A percentile compares a stretch with the other conserved stretches of the same genome.
phyloP scores from a whole-genome alignment of 2,113 vertebrate species.

The Scomber scombrus region DNA sequence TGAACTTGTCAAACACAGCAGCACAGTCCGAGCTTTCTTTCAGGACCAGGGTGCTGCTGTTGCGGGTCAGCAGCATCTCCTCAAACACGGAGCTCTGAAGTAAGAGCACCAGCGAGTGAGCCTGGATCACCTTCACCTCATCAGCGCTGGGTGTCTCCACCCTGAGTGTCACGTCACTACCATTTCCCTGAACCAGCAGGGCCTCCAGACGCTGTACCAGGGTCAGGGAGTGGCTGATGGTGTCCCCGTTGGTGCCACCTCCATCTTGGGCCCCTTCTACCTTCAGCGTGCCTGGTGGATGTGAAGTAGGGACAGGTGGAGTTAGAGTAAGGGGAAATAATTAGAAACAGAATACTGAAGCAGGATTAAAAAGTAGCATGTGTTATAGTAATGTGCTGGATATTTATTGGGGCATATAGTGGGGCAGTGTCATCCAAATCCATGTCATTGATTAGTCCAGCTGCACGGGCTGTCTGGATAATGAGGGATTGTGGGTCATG shows the following conservation, averaged over 20 bases:
- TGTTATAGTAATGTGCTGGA: neutral
- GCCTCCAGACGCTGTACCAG: slow-evolving; percentile 90
- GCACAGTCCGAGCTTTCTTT: slow-evolving; percentile 87
- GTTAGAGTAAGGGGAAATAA: neutral
- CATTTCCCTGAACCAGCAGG: slow-evolving; percentile 88
- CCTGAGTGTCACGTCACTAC: slow-evolving; percentile 89
- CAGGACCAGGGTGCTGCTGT: slow-evolving; percentile 81
- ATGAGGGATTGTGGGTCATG: slow-evolving; percentile 73
- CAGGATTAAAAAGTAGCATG: neutral
- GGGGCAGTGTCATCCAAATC: slow-evolving; percentile 40
- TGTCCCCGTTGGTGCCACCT: slow-evolving; percentile 49
- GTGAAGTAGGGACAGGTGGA: neutral
- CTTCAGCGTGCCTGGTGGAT: slow-evolving; percentile 81
- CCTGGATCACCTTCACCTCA: slow-evolving; percentile 92
- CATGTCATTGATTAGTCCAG: slow-evolving; percentile 67
- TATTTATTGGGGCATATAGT: slow-evolving; percentile 35
- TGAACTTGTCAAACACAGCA: slow-evolving; percentile 91
- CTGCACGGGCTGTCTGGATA: slow-evolving; percentile 51
- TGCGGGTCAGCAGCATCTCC: slow-evolving; percentile 87
- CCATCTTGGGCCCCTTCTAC: slow-evolving; percentile 76
- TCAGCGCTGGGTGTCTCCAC: slow-evolving; percentile 88
- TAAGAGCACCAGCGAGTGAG: slow-evolving; percentile 90
- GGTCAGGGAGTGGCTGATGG: slow-evolving; percentile 90
- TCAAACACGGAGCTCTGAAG: slow-evolving; percentile 91
- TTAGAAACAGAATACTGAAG: neutral